These are phyloP conservation scores for Drosophila punjabiensis DNA, from an alignment of 1,140 invertebrate species.

Conservation along the genomic window DNA sequence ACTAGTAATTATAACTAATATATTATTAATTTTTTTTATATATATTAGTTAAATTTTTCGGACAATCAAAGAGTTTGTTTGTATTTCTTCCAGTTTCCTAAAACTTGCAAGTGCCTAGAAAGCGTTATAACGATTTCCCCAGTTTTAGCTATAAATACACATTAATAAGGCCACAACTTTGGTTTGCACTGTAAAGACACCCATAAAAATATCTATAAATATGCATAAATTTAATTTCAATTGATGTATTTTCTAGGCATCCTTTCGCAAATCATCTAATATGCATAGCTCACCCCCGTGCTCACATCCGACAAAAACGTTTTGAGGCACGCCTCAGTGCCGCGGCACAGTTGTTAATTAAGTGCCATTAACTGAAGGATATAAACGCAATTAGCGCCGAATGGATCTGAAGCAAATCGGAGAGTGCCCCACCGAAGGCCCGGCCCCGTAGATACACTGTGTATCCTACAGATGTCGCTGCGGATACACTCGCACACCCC, in stretches of 20 bases:
- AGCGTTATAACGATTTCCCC: accelerated
- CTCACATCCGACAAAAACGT: conserved; percentile 54
- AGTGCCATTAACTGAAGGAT: conserved; percentile 84
- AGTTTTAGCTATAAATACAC: neutral
- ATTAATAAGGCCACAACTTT: neutral
- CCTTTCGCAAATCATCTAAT: conserved; percentile 28
- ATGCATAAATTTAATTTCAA: conserved; percentile 5
- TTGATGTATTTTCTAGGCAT: conserved; percentile 13
- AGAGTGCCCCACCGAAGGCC: conserved; percentile 20
- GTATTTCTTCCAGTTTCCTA: neutral
- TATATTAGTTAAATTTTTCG: neutral
- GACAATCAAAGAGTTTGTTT: neutral
- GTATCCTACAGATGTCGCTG: conserved; percentile 24
- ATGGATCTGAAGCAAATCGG: conserved; percentile 78
- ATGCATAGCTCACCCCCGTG: conserved; percentile 18
- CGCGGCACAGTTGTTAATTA: conserved; percentile 81
- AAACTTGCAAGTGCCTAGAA: neutral
- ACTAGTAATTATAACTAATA: neutral
- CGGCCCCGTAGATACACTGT: neutral
- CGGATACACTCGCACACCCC: conserved; percentile 23
- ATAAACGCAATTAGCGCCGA: conserved; percentile 84
- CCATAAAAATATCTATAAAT: neutral
- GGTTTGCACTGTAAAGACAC: neutral
- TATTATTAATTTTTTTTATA: neutral
- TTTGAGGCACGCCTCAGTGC: conserved; percentile 64